Base-by-base conservation (phyloP, 2,113 vertebrate species). In the Diadophis punctatus region DNA sequence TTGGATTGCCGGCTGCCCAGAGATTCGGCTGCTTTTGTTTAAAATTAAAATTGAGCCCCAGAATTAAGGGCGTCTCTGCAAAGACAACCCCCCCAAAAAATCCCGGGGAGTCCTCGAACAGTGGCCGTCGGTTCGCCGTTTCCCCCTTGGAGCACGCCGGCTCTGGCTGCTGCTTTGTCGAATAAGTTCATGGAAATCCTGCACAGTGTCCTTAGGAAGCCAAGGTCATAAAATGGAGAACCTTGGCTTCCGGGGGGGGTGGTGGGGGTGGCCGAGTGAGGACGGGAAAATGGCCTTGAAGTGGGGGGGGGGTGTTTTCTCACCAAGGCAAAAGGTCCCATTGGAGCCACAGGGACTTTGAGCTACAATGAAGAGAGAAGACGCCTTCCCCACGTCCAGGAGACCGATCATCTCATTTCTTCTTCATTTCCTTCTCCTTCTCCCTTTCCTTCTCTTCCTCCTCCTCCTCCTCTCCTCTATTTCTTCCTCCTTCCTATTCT, bases 381-480 rank as follows among this genome's bases (percentile, higher is more conserved):
- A 22, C 88, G 90, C 93, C 95, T 85, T 48, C n/a, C 94, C 92
- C 80, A 27, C 88, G 84, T 87, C 86, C 0, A 92, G 94, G 93
- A 86, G 88, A 9, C 85, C 51, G 52, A 20, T 53, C 16, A 1
- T 53, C 4, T 48, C 20, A 20, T 55, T 55, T 56, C 22, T 8
- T 23, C 55, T 55, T 12, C 18, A 22, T 23, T 12, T 53, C 53
- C 6, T 8, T 22, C 18, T 55, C 4, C 46, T 46, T 46, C 46
- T 46, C 3, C 46, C 46, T 46, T 46, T 46, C 46, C 46, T 5
- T 46, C 46, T 18, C 53, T 12, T 55, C 3, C 18, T 53, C 52
- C 16, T 16, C 12, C 46, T 46, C 51, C 51, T 16, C 52, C 14
- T 1, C 9, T 9, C 51, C 9, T 14, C 51, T 52, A 3, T 8